Evolutionary conservation across 2,888 invertebrate species (phyloP).

Genomic region (Troides aeacus): DNA sequence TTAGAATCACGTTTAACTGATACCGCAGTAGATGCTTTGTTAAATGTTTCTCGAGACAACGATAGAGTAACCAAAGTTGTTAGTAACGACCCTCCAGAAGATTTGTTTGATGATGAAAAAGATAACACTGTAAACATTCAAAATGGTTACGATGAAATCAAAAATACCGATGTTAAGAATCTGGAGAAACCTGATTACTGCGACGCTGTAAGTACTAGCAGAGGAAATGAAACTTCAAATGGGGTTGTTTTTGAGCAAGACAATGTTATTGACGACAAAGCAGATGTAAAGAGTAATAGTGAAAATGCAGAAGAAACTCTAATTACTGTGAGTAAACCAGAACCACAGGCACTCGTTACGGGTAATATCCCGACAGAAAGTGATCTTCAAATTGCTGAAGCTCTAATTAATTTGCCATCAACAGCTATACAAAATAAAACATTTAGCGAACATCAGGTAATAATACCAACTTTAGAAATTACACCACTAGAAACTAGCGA

Average conservation of each 20-base stretch:
- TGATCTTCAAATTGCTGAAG: constrained; percentile 74
- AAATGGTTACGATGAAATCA: constrained; percentile 35
- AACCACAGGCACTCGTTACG: constrained; percentile 25
- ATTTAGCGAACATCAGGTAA: constrained; percentile 36
- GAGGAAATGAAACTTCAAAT: not conserved
- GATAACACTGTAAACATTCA: constrained; percentile 51
- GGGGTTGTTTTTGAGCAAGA: not conserved
- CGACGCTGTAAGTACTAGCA: constrained; percentile 1
- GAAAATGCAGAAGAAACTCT: not conserved
- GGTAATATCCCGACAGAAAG: constrained; percentile 67
- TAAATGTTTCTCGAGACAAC: constrained; percentile 69
- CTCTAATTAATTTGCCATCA: constrained; percentile 70
- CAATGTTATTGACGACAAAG: not conserved
- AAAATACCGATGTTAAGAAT: constrained; percentile 28
- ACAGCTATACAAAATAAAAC: constrained; percentile 61
- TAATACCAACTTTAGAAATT: constrained; percentile 33
- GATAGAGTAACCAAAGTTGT: constrained; percentile 67
- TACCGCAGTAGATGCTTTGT: constrained; percentile 70
- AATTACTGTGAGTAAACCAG: constrained; percentile 9
- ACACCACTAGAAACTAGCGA: constrained; percentile 23
- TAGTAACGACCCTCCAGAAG: constrained; percentile 69
- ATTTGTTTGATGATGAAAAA: constrained; percentile 73
- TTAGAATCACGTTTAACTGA: constrained; percentile 60
- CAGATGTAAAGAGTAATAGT: not conserved
- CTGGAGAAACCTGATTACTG: not conserved